phyloP scores from a whole-genome alignment of 1,140 invertebrate genomes.

The Orchestia grillus region DNA sequence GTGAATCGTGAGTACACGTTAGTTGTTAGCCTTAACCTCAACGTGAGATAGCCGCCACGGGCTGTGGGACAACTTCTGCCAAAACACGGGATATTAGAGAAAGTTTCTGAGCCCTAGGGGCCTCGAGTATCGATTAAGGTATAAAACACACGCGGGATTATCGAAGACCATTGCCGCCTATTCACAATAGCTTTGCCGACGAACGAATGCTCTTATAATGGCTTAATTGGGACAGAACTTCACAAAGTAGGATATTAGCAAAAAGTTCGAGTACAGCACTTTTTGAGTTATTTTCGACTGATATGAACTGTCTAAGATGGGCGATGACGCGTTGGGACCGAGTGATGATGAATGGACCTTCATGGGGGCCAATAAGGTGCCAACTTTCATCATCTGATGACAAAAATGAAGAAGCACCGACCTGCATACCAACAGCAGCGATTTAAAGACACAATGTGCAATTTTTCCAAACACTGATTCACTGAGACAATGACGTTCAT shows the following conservation, averaged over 20 bases:
- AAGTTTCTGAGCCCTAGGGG: neutral
- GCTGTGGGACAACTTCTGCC: conserved; percentile 2
- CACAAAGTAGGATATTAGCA: neutral
- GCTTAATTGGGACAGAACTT: neutral
- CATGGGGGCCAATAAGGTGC: neutral
- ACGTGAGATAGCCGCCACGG: neutral
- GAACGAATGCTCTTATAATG: neutral
- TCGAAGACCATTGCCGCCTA: conserved; percentile 29
- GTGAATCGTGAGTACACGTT: neutral
- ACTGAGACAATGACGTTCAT: neutral
- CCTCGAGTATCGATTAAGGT: conserved; percentile 26
- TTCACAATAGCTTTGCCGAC: conserved; percentile 10
- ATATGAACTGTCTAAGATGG: neutral
- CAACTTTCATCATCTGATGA: too few species aligned
- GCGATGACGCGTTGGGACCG: neutral
- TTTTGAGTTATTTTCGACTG: neutral
- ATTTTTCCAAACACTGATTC: neutral
- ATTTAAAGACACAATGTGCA: too few species aligned
- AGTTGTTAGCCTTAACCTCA: neutral
- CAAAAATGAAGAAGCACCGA: too few species aligned
- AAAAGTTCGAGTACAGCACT: neutral
- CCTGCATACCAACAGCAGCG: too few species aligned
- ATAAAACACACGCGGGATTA: conserved; percentile 18
- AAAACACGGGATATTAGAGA: conserved; percentile 43
- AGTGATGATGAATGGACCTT: neutral